Percentiles rank a stretch among this genome's conserved stretches.
phyloP scores from a whole-genome alignment of 37 sponge, comb jelly and placozoan species.

The Oopsacas minuta region DNA sequence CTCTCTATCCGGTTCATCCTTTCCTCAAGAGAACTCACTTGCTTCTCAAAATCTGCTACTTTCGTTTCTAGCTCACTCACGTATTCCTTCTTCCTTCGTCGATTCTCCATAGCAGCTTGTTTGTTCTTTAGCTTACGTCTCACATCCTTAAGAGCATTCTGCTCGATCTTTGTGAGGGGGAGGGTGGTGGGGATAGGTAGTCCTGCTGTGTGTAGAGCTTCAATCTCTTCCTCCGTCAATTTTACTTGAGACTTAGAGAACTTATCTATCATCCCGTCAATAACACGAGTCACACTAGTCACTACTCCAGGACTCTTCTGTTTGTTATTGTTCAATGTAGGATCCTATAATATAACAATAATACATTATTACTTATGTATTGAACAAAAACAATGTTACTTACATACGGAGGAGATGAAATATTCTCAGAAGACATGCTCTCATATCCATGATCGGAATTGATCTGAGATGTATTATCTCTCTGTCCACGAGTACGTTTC shows the following conservation, averaged over 20 bases:
- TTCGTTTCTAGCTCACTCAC: background rate
- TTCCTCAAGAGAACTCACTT: background rate
- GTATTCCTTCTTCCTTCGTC: background rate
- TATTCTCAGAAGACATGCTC: background rate
- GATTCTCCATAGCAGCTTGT: constrained; percentile 12
- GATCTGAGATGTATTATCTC: background rate
- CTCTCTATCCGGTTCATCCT: background rate
- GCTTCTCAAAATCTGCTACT: background rate
- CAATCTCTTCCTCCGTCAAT: background rate
- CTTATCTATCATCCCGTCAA: constrained; percentile 5
- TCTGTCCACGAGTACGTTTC: background rate
- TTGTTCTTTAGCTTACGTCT: constrained; percentile 15
- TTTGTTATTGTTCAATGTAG: background rate
- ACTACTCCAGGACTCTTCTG: background rate
- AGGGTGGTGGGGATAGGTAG: background rate
- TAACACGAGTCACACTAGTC: background rate
- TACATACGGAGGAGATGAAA: background rate
- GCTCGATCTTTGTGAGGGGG: constrained; percentile 11
- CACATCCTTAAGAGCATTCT: background rate
- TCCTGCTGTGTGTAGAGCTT: background rate
- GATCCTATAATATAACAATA: background rate
- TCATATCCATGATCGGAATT: background rate
- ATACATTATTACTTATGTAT: background rate
- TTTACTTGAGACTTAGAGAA: background rate
- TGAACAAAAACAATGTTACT: too few species aligned